Evolutionary conservation across 1,140 invertebrate species (phyloP), one percentile per base, ranked within the genome.

Genomic region (Oscheius sp.): DNA sequence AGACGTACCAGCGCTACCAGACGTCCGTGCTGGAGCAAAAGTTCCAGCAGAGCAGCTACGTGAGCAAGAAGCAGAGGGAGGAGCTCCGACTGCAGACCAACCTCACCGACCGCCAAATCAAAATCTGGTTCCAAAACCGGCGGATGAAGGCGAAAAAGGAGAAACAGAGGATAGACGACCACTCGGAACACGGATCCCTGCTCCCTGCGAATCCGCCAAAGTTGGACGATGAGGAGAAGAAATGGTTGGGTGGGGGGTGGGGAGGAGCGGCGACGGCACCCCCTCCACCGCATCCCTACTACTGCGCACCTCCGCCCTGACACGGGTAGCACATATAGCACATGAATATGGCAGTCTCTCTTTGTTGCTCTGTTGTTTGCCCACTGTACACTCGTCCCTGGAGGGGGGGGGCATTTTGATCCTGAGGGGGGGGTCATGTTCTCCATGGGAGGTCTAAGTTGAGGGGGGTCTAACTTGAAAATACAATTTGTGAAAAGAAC

Each of bases 1-100:
- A 87, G 73, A 87, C 87, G 20, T 87, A 87, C 79, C 86, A 86
- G 59, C 73, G 87, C 46, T 86, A 86, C 73, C 87, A 87, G 74
- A 87, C 87, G 1, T 70, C 49, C 23, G 77, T 79, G 2, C 68
- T 80, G n/a, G 79, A 80, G 64, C 35, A 62, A 29, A 80, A 80
- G 70, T 80, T 80, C 66, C 79, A 77, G 49, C 71, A 77, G 45
- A 65, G 52, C 35, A 75, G 69, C 13, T 80, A 80, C 67, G 79
- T 80, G 34, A 67, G 71, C 13, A 80, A 80, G 59, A 80, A 80
- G 34, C 79, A 80, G 58, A 64, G 79, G 28, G 77, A 80, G 68
- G 79, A 80, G 52, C 77, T 80, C 32, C 74, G 77, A 31, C 74
- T 79, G 20, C 74, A 77, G 55, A 80, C 79, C 15, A 75, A 78